phyloP scores from a whole-genome alignment of 2,113 vertebrate species.

The Scartelaos histophorus region DNA sequence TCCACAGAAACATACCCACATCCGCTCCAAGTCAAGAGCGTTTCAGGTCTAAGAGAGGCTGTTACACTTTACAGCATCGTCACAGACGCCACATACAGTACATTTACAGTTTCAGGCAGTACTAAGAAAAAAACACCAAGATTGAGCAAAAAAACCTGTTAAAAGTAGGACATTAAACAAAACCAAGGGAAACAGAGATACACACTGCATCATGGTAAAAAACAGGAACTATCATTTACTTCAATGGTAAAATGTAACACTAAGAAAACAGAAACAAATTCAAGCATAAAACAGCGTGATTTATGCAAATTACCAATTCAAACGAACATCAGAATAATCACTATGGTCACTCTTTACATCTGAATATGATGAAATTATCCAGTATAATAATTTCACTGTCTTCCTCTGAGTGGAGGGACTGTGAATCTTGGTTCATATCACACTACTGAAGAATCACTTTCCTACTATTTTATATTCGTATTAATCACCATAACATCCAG shows the following conservation, averaged over 20 bases:
- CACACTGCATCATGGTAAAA: neutral
- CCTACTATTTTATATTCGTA: neutral
- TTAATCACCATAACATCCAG: neutral
- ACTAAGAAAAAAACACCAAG: neutral
- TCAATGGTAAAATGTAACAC: neutral
- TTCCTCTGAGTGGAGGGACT: too few species aligned
- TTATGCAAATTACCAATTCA: neutral
- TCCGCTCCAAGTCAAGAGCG: constrained; percentile 49
- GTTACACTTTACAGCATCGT: constrained; percentile 20
- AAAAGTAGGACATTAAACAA: neutral
- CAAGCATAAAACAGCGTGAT: too few species aligned
- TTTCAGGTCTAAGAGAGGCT: constrained; percentile 22
- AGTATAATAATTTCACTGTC: too few species aligned
- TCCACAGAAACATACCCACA: constrained; percentile 62
- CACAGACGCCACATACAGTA: neutral
- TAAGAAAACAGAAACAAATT: neutral
- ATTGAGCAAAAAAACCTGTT: neutral
- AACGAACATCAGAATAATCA: neutral
- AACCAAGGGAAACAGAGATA: neutral
- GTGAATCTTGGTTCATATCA: neutral
- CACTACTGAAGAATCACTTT: neutral
- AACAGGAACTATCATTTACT: neutral
- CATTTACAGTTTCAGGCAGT: neutral
- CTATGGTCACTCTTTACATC: neutral
- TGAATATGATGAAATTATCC: neutral